These are phyloP conservation scores for Teleogryllus occipitalis DNA, from an alignment of 1,140 invertebrate species.

Conservation along the genomic window DNA sequence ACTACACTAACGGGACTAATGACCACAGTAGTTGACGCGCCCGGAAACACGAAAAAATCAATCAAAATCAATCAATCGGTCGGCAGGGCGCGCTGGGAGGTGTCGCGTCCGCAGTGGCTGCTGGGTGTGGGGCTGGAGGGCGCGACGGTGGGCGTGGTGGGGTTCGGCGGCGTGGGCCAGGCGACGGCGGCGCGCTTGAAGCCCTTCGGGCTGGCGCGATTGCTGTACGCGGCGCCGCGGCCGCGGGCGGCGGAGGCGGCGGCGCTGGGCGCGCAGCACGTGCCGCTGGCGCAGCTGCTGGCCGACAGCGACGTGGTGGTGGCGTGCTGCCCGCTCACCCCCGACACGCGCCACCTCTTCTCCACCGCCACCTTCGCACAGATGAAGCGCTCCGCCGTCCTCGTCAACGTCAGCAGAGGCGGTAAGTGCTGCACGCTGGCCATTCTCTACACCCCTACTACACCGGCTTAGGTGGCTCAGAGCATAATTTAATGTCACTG, in stretches of 20 bases:
- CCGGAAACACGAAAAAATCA: no score
- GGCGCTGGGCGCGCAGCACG: slow-evolving; percentile 53
- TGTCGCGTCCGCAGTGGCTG: slow-evolving; percentile 84
- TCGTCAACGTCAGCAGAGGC: slow-evolving; percentile 76
- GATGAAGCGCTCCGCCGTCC: slow-evolving; percentile 79
- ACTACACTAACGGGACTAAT: no score
- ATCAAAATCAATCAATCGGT: no score
- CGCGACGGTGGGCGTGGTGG: slow-evolving; percentile 78
- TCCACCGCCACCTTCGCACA: slow-evolving; percentile 59
- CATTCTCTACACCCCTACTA: no score
- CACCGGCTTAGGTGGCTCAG: no score
- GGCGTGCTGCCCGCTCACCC: slow-evolving; percentile 57
- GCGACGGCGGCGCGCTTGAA: slow-evolving; percentile 27
- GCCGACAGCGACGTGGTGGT: slow-evolving; percentile 73
- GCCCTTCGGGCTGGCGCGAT: slow-evolving; percentile 34
- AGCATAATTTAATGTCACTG: no score
- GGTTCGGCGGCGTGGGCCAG: slow-evolving; percentile 76
- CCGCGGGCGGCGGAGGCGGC: not conserved
- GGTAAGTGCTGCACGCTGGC: slow-evolving; percentile 36
- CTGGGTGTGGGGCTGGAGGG: slow-evolving; percentile 71
- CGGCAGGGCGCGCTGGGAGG: slow-evolving; percentile 64
- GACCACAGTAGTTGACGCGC: no score
- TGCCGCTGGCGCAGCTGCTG: slow-evolving; percentile 62
- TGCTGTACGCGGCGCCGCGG: slow-evolving; percentile 32
- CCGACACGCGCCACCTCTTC: slow-evolving; percentile 69